phyloP scores from a whole-genome alignment of 2,888 invertebrate genomes.

The Agriotes lineatus region DNA sequence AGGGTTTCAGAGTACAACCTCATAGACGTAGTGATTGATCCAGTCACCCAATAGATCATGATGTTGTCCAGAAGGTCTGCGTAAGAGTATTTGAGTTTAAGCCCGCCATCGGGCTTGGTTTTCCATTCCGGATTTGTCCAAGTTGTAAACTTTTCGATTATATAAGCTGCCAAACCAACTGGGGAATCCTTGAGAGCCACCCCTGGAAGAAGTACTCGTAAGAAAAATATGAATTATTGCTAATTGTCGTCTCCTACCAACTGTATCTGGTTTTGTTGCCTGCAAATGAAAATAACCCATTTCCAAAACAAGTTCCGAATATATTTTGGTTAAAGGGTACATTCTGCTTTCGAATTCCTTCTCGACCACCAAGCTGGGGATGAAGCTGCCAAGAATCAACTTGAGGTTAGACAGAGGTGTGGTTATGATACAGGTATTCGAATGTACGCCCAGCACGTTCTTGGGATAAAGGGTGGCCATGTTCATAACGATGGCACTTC shows the following conservation, averaged over 20 bases:
- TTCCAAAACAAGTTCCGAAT: slow-evolving; percentile 67
- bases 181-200: slow-evolving; percentile 81
- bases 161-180: slow-evolving; percentile 88
- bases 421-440: slow-evolving; percentile 49
- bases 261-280: slow-evolving; percentile 90
- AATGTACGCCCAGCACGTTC: slow-evolving; percentile 70
- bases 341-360: slow-evolving; percentile 66
- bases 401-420: slow-evolving; percentile 38
- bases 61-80: slow-evolving; percentile 83
- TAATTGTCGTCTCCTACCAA: slow-evolving; percentile 79
- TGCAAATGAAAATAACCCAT: slow-evolving; percentile 82
- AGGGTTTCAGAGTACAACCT: slow-evolving; percentile 80
- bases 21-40: slow-evolving; percentile 80
- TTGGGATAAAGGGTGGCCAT: slow-evolving; percentile 75
- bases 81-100: slow-evolving; percentile 75
- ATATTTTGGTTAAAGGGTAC: slow-evolving; percentile 67
- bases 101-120: slow-evolving; percentile 74
- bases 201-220: slow-evolving; percentile 71
- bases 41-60: slow-evolving; percentile 86
- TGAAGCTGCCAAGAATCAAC: slow-evolving; percentile 39
- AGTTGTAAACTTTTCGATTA: slow-evolving; percentile 88
- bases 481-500: slow-evolving; percentile 71
- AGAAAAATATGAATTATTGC: too few species aligned
- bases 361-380: slow-evolving; percentile 61
- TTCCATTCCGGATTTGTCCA: slow-evolving; percentile 74